Conservation (phyloP, 2,113 vertebrate genomes). For the Anhinga anhinga region DNA sequence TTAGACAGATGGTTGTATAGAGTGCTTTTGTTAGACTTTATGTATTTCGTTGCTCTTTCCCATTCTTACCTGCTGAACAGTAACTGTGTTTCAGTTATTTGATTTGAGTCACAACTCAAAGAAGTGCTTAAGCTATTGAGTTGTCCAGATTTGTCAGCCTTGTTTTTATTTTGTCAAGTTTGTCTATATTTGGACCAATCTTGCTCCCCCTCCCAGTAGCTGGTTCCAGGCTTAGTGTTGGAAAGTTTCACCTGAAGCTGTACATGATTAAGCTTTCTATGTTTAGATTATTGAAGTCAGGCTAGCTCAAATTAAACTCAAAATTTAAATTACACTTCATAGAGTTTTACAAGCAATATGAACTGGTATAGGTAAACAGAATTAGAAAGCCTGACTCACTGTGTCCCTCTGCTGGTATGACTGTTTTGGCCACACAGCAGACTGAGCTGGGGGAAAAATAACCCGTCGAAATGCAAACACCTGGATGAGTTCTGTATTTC, state of each 20-base stretch:
- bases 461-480: neutral
- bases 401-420: neutral
- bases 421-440: neutral
- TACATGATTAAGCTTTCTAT: neutral
- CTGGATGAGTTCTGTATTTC: neutral
- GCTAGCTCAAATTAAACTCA: neutral
- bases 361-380: neutral
- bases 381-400: neutral
- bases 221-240: neutral
- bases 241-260: neutral
- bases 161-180: neutral
- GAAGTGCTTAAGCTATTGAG: neutral
- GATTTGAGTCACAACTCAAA: neutral
- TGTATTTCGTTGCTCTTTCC: neutral
- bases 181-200: neutral
- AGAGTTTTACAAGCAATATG: neutral
- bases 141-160: neutral
- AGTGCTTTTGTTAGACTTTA: neutral
- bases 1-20: neutral
- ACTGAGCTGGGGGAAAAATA: neutral
- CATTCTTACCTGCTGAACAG: neutral
- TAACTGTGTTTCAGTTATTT: neutral
- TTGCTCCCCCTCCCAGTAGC: neutral
- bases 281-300: neutral
- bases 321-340: neutral